Base-by-base conservation (phyloP, 1,140 invertebrate species). In the Himalopsyche phryganea region DNA sequence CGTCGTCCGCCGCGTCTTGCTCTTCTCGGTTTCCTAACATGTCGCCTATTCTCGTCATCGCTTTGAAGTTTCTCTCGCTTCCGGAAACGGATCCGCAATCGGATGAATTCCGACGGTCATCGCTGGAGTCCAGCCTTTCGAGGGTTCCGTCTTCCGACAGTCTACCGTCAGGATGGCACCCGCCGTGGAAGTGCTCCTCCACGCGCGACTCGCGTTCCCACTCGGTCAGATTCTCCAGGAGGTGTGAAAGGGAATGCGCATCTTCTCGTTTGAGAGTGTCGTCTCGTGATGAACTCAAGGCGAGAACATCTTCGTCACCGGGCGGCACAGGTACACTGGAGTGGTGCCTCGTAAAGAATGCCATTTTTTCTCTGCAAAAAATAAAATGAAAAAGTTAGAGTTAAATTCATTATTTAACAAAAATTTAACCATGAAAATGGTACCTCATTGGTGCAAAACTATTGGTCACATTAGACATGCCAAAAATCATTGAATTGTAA, bases 361-460 rank as follows among this genome's bases (percentile, higher is more conserved):
- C 90, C 86, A 96, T 96, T 75, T 95, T 96, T 76, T 95, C 92
- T 80, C 92, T 95, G 77, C 17, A 81, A 79, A 60, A 28, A 28
- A 9, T 5, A 28, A 28, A 28, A 28, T 9, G n/a, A n/a, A n/a
- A n/a, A n/a, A n/a, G n/a, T n/a, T n/a, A n/a, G n/a, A n/a, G n/a
- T n/a, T n/a, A n/a, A n/a, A n/a, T n/a, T n/a, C n/a, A n/a, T n/a
- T n/a, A n/a, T n/a, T n/a, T n/a, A n/a, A n/a, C n/a, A n/a, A n/a
- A n/a, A n/a, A n/a, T n/a, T n/a, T n/a, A n/a, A n/a, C n/a, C n/a
- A n/a, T n/a, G n/a, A n/a, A n/a, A n/a, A n/a, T n/a, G n/a, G n/a
- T n/a, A n/a, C n/a, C n/a, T n/a, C n/a, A n/a, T n/a, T n/a, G n/a
- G n/a, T n/a, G n/a, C n/a, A n/a, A n/a, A n/a, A n/a, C n/a, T n/a